These are phyloP conservation scores for Sapayoa aenigma DNA, from an alignment of 2,113 vertebrate species.

Conservation along the genomic window DNA sequence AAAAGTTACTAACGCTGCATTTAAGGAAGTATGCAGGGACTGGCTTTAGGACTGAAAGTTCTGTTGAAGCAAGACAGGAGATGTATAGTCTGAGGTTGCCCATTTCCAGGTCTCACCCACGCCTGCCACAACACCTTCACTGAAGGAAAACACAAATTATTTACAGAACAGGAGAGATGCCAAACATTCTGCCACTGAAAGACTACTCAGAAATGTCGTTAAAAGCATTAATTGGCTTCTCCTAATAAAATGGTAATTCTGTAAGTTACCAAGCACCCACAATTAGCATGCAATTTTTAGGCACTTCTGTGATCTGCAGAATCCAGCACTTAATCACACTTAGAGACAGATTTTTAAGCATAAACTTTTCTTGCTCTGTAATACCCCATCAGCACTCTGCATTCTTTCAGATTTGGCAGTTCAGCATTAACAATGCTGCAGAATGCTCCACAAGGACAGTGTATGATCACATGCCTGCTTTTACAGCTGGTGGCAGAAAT, in stretches of 20 bases:
- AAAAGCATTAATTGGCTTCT: background rate
- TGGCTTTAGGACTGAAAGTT: background rate
- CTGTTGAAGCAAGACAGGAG: background rate
- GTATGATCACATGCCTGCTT: accelerated
- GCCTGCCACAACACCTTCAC: background rate
- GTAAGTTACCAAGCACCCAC: background rate
- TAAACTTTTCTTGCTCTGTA: background rate
- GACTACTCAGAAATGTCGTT: background rate
- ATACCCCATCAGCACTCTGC: background rate
- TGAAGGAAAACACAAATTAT: background rate
- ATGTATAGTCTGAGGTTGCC: background rate
- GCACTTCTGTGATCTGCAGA: background rate
- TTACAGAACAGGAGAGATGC: background rate
- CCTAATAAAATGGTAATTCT: background rate
- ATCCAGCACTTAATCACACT: background rate
- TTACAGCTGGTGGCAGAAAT: background rate
- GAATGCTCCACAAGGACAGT: accelerated
- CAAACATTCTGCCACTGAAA: background rate
- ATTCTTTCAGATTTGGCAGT: background rate
- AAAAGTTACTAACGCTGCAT: background rate
- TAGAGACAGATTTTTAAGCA: background rate
- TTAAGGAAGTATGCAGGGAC: background rate
- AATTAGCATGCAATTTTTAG: background rate
- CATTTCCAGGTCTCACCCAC: accelerated
- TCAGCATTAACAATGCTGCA: background rate